Evolutionary conservation across 2,888 invertebrate genomes (phyloP), one percentile per base, ranked within the genome.

Genomic region (Chalcis sispes): DNA sequence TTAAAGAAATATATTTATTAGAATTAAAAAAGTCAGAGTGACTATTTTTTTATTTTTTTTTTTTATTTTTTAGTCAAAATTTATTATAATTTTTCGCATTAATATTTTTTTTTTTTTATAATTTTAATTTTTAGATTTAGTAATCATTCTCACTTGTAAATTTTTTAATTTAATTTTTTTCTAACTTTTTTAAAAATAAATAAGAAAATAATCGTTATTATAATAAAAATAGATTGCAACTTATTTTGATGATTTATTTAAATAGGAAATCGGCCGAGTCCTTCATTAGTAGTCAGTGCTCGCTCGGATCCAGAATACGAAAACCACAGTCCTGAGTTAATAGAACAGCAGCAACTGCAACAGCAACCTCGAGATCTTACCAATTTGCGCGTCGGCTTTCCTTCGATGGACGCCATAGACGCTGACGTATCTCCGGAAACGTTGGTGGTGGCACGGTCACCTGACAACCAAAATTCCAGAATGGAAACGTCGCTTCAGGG

Each of bases 241-340:
- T 29, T 32, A 18, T 20, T 20, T 40, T 59, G 1, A 59, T 10
- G 1, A 40, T 5, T 5, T 13, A 27, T 32, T 32, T 8, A 27
- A 73, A 8, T 46, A 78, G 78, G 78, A 18, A 78, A 64, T 36
- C 8, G 73, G 15, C 72, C 72, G n/a, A 73, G 73, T 3, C 65
- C 78, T 1, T 75, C 73, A 42, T 18, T 75, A 25, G 40, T 62
- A 0, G 42, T 54, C 1, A 73, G 66, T 36, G 18, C 48, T 0
- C 78, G 75, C 27, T 75, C 72, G 50, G 72, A 75, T 32, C 74
- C 84, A 73, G 87, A 88, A 59, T 88, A 88, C 65, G 87, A 88
- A 72, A 89, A 88, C 70, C 83, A 81, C 13, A 87, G 84, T 27
- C 86, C 87, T 2, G 85, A 87, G 40, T 79, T 83, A 1, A 69